These are phyloP conservation scores for Cheilosia variabilis DNA, from an alignment of 2,888 invertebrate genomes.

Conservation along the genomic window DNA sequence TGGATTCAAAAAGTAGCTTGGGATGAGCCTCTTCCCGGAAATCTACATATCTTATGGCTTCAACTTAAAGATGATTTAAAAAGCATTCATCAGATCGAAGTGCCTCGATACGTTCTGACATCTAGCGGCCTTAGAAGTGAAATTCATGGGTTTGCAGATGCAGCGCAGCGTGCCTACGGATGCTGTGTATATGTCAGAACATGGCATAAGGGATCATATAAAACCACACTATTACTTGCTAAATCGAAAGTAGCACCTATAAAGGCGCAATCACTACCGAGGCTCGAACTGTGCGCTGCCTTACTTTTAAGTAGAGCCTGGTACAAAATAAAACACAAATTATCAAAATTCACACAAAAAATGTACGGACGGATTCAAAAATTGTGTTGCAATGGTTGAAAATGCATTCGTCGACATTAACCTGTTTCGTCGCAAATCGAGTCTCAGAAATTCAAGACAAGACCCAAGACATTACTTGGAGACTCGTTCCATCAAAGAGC, in stretches of 20 bases:
- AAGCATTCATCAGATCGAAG: neutral
- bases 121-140: neutral
- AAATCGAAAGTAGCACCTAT: no score
- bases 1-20: neutral
- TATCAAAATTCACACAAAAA: no score
- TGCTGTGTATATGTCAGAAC: neutral
- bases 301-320: no score
- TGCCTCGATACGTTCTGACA: neutral
- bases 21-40: neutral
- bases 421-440: no score
- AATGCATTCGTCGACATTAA: no score
- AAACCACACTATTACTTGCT: neutral
- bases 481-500: no score
- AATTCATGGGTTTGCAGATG: neutral
- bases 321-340: no score
- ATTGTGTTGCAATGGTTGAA: no score
- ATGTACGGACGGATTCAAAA: no score
- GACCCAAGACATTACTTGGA: no score
- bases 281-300: neutral
- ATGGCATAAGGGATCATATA: neutral
- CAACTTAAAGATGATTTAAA: neutral
- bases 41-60: neutral
- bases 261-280: no score
- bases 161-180: neutral
- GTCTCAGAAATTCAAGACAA: no score